Base-by-base conservation (phyloP, 2,888 invertebrate species). In the Cheiracanthium punctorium region DNA sequence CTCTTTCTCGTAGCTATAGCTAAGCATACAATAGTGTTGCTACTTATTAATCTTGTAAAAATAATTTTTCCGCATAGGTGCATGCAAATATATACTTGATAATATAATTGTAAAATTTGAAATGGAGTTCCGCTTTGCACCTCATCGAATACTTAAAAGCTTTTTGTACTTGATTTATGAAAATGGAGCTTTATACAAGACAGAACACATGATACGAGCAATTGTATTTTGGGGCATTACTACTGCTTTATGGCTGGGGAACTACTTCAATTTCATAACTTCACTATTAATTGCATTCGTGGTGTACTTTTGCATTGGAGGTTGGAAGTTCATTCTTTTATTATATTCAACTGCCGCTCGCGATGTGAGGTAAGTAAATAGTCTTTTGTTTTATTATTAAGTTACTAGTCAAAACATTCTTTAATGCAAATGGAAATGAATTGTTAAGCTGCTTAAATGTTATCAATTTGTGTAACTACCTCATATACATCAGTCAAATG, bases 281-380 rank as follows among this genome's bases (percentile, higher is more conserved):
- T 81, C 87, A 1, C 10, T 87, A 14, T 43, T 77, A 12, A 64
- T 70, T 58, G 77, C 81, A 41, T 81, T 77, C 48, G 10, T 32
- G 4, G 69, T 87, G 17, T 87, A 87, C 41, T 48, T 81, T 20
- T 81, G 76, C 69, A 81, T 81, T 33, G 88, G 88, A 43, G 88
- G 88, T 10, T 88, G 88, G 88, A 88, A 75, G 58, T 88, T 73
- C 72, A 29, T 88, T 32, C 37, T 41, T 28, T 77, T 88, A 70
- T 41, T 87, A 24, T 88, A 82, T 58, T 72, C 75, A 32, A 88
- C 88, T 4, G 75, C 76, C 37, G 32, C 74, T 20, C 75, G 88
- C 30, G 88, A 88, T 82, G 33, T 88, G 8, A 64, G 74, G 88
- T 88, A 86, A 82, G 88, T 88, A 12, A 37, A 37, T n/a, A n/a